Evolutionary conservation across 1,140 invertebrate species (phyloP).

Genomic region (Pectinophora gossypiella): DNA sequence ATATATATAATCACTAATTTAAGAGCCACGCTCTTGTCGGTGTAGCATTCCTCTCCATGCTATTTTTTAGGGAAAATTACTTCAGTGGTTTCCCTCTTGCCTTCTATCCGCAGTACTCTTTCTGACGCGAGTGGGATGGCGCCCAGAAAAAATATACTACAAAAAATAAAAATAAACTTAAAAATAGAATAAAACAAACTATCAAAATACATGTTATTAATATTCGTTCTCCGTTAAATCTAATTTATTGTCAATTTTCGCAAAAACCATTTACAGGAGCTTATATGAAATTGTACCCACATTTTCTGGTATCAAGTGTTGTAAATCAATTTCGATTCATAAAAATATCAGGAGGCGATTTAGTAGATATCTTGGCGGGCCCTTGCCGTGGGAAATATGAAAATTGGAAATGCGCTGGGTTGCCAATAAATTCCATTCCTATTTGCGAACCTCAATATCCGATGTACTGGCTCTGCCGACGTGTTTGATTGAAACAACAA

Average conservation of each 20-base stretch:
- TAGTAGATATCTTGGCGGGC: conserved; percentile 38
- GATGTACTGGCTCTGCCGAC: conserved; percentile 4
- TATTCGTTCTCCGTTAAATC: too few relatives aligned
- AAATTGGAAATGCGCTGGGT: conserved; percentile 58
- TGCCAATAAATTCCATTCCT: conserved; percentile 54
- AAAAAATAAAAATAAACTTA: too few relatives aligned
- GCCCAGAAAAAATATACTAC: too few relatives aligned
- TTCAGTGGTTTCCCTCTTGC: too few relatives aligned
- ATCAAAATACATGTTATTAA: too few relatives aligned
- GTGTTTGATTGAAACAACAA: conserved; percentile 18
- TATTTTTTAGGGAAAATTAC: too few relatives aligned
- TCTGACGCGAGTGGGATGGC: too few relatives aligned
- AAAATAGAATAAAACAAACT: too few relatives aligned
- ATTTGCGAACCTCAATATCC: conserved; percentile 35
- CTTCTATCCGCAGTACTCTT: too few relatives aligned
- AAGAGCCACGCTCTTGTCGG: too few relatives aligned
- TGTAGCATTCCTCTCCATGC: too few relatives aligned
- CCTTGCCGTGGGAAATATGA: conserved; percentile 57
- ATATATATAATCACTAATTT: too few relatives aligned
- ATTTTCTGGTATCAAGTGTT: neutral
- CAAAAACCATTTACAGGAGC: neutral
- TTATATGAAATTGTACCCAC: neutral
- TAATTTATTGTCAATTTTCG: neutral
- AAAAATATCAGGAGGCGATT: conserved; percentile 54
- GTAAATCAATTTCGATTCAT: conserved; percentile 42